A percentile compares a stretch with the other conserved stretches of the same genome.
phyloP scores from a whole-genome alignment of 2,888 invertebrate genomes.

The Machimus rusticus region DNA sequence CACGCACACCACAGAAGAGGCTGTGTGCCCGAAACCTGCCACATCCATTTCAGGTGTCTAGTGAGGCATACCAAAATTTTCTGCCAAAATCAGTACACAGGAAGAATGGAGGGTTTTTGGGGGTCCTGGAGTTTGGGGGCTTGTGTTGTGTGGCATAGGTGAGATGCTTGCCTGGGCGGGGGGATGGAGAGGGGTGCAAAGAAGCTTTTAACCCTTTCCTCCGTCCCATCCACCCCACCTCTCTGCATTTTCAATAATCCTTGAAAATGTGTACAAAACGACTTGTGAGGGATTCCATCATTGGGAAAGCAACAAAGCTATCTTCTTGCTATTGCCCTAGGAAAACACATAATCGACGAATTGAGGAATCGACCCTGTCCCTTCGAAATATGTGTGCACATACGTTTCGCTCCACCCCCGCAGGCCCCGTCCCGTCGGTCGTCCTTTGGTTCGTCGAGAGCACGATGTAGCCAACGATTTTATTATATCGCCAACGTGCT shows the following conservation, averaged over 20 bases:
- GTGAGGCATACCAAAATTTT: slow-evolving; percentile 4
- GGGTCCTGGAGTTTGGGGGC: background rate
- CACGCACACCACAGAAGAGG: background rate
- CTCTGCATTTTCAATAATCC: background rate
- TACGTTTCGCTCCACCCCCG: background rate
- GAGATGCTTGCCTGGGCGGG: background rate
- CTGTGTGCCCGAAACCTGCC: background rate
- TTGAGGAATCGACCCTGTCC: background rate
- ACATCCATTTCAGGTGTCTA: slow-evolving; percentile 5
- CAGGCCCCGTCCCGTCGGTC: background rate
- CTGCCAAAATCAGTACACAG: background rate
- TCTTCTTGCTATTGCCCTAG: background rate
- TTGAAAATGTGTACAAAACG: background rate
- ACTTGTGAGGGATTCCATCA: background rate
- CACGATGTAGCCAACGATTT: background rate
- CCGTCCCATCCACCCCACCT: background rate
- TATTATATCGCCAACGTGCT: background rate
- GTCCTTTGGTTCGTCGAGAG: background rate
- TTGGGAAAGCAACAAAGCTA: background rate
- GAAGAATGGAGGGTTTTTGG: background rate
- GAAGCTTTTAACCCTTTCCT: background rate
- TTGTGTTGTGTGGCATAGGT: background rate
- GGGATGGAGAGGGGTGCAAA: background rate
- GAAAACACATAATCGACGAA: slow-evolving; percentile 1
- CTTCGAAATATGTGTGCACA: background rate